These are phyloP conservation scores for Macaria liturata DNA, from an alignment of 2,888 invertebrate species.

Conservation along the genomic window DNA sequence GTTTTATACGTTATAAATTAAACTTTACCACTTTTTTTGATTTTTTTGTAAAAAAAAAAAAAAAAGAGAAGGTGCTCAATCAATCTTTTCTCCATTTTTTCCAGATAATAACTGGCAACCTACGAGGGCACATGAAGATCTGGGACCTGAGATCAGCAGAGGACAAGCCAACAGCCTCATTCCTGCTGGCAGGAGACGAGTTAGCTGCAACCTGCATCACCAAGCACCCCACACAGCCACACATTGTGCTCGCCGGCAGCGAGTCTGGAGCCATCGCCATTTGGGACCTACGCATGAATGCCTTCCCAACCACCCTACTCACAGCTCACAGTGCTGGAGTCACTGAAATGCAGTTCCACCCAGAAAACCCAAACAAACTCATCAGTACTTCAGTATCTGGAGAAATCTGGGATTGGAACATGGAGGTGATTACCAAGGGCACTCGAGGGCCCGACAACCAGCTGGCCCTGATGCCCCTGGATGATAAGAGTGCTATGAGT, in stretches of 20 bases:
- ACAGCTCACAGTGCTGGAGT: slow-evolving; percentile 90
- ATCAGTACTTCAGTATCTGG: slow-evolving; percentile 92
- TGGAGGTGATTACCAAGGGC: slow-evolving; percentile 77
- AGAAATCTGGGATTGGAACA: slow-evolving; percentile 95
- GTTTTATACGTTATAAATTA: too few relatives aligned
- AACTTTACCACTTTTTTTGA: too few relatives aligned
- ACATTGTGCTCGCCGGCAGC: slow-evolving; percentile 92
- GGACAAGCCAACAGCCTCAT: slow-evolving; percentile 86
- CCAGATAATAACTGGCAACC: slow-evolving; percentile 92
- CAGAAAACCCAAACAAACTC: slow-evolving; percentile 91
- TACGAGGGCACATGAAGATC: slow-evolving; percentile 94
- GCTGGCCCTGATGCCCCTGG: slow-evolving; percentile 87
- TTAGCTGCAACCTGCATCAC: slow-evolving; percentile 89
- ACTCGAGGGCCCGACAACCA: slow-evolving; percentile 62
- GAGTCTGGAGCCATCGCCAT: slow-evolving; percentile 94
- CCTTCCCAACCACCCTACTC: slow-evolving; percentile 91
- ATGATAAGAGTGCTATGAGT: slow-evolving; percentile 87
- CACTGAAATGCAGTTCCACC: slow-evolving; percentile 94
- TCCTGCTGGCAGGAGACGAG: slow-evolving; percentile 89
- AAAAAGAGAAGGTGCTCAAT: too few relatives aligned
- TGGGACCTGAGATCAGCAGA: slow-evolving; percentile 90
- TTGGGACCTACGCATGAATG: slow-evolving; percentile 94
- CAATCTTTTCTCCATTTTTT: too few relatives aligned
- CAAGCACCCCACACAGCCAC: slow-evolving; percentile 94
- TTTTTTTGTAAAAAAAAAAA: too few relatives aligned